phyloP scores from a whole-genome alignment of 2,797 vertebrate genomes.

The Sebastes variabilis region DNA sequence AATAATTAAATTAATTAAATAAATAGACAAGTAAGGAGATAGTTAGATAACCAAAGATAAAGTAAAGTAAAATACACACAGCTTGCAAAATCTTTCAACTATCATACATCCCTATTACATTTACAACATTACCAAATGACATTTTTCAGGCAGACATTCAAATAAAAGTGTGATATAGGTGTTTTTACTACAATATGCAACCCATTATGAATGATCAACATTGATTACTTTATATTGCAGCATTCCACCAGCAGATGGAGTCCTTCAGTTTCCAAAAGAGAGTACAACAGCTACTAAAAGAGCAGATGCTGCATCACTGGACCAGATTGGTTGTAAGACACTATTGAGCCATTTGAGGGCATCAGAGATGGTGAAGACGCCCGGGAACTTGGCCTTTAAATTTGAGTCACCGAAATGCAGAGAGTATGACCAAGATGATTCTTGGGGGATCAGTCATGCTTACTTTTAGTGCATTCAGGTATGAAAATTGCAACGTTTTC shows the following conservation, averaged over 20 bases:
- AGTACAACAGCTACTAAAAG: background rate
- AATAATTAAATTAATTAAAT: no score
- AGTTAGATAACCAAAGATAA: no score
- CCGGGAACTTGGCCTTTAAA: background rate
- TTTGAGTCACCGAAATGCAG: background rate
- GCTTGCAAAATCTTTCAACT: background rate
- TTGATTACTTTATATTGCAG: background rate
- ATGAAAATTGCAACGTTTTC: background rate
- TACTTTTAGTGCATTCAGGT: background rate
- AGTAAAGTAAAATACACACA: background rate
- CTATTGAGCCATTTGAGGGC: background rate
- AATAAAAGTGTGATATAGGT: background rate
- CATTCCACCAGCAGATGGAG: conserved; percentile 62
- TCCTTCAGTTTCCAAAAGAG: background rate
- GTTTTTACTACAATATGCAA: background rate
- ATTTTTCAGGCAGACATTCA: background rate
- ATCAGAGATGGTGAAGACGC: background rate
- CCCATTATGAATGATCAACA: background rate
- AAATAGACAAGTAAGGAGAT: no score
- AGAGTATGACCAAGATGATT: background rate
- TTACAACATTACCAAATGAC: background rate
- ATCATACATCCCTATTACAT: background rate
- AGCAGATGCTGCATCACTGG: background rate
- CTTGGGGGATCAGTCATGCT: background rate
- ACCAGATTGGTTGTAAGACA: background rate